Conservation (phyloP, 2,888 invertebrate genomes). For the Tachina lurida region DNA sequence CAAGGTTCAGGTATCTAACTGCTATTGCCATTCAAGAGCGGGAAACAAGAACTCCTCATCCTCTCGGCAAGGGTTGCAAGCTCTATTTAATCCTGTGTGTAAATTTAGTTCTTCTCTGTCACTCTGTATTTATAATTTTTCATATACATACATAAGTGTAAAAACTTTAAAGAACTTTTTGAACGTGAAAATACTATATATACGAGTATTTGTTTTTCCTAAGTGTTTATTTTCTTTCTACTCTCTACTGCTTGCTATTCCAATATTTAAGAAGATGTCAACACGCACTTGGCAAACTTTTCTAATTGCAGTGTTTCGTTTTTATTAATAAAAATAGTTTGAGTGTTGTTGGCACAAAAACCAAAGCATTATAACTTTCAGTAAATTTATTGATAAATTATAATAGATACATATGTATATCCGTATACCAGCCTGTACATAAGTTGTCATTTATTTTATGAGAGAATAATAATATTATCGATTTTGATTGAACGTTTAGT, state of each 20-base stretch:
- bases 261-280: slow-evolving; percentile 46
- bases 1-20: no score
- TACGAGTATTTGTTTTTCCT: neutral
- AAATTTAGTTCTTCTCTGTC: neutral
- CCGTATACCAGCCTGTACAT: no score
- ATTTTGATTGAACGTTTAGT: neutral
- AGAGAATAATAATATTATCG: no score
- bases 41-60: no score
- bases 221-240: neutral
- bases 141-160: neutral
- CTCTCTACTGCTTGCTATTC: slow-evolving; percentile 8
- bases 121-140: neutral
- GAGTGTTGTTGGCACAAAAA: neutral
- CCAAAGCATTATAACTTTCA: neutral
- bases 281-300: slow-evolving; percentile 59
- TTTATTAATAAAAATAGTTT: neutral
- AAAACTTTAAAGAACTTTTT: neutral
- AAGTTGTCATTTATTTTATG: no score
- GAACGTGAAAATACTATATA: no score
- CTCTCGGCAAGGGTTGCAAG: no score
- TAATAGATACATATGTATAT: no score
- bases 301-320: slow-evolving; percentile 29
- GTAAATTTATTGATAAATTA: no score
- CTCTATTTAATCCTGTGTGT: no score
- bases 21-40: no score